Base-by-base conservation (phyloP, 2,888 invertebrate genomes). In the Amphimallon solstitiale region DNA sequence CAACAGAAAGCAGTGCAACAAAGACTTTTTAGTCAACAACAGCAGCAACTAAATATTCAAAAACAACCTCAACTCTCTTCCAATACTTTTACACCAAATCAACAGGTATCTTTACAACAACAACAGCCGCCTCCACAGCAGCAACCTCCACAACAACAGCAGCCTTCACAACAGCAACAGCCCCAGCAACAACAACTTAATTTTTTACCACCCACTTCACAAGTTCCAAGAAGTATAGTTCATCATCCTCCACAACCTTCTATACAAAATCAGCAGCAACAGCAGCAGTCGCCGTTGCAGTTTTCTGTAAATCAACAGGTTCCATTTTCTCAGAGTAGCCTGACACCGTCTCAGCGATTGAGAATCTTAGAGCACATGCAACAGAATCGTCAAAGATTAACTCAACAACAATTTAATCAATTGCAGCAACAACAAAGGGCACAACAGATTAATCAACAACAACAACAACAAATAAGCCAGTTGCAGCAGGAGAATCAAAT, bases 201-300 rank as follows among this genome's bases (percentile, higher is more conserved):
- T 35, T 67, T 68, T 19, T 61, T 64, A 29, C 69, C 67, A 15
- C 56, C 52, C 64, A 73, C 70, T 45, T 74, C 72, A 54, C 80
- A 79, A 63, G 72, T 79, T 14, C 80, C 80, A 5, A 75, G 79
- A 48, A 79, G 78, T 69, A 74, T 81, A 38, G 82, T 83, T 3
- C 84, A 83, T 67, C 79, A 84, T 69, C 73, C 79, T 3, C 77
- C 79, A 2, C 73, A 73, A 62, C 69, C 69, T 12, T 68, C 69
- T 5, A 43, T 71, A 54, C 45, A 82, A 0, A 80, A 83, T 19
- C 70, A 84, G 19, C 85, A 85, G 75, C 83, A 84, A 74, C 80
- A 80, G 45, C 85, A 85, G 68, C 83, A 81, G 54, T 23, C 23
- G 2, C 23, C 23, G 23, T 61, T 65, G 34, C 70, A 69, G 43